Conservation (phyloP, 2,113 vertebrate genomes). For the Poecile atricapillus region DNA sequence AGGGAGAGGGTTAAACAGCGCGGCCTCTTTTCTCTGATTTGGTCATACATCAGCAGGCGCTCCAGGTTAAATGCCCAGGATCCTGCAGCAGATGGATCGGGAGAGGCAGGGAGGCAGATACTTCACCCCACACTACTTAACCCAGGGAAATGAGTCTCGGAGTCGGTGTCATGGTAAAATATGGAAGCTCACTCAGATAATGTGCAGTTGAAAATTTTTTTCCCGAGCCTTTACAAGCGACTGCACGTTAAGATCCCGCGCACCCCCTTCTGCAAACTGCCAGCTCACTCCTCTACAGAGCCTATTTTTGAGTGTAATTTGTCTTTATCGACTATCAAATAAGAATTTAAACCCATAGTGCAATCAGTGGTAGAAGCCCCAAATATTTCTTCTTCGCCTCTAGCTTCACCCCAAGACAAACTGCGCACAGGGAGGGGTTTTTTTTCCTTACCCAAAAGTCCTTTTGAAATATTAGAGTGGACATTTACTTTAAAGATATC, state of each 20-base stretch:
- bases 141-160: constrained; percentile 63
- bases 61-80: constrained; percentile 42
- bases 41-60: constrained; percentile 44
- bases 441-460: not conserved
- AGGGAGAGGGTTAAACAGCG: constrained; percentile 64
- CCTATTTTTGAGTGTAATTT: not conserved
- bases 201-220: constrained; percentile 42
- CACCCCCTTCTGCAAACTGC: not conserved
- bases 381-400: not conserved
- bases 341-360: not conserved
- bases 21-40: constrained; percentile 60
- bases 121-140: constrained; percentile 68
- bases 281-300: not conserved
- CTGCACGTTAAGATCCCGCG: constrained; percentile 33
- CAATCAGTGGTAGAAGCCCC: not conserved
- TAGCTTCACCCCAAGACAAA: not conserved
- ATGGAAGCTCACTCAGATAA: constrained; percentile 71
- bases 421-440: not conserved
- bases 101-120: constrained; percentile 57
- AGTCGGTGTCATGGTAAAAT: constrained; percentile 71
- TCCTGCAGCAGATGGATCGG: constrained; percentile 55
- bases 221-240: not conserved
- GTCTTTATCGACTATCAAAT: constrained; percentile 23
- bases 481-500: not conserved
- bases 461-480: not conserved